Percentiles rank a stretch among this genome's conserved stretches.
phyloP scores from a whole-genome alignment of 30 jellyfish, hydroid and myxozoan genomes.

The Pelagia noctiluca region DNA sequence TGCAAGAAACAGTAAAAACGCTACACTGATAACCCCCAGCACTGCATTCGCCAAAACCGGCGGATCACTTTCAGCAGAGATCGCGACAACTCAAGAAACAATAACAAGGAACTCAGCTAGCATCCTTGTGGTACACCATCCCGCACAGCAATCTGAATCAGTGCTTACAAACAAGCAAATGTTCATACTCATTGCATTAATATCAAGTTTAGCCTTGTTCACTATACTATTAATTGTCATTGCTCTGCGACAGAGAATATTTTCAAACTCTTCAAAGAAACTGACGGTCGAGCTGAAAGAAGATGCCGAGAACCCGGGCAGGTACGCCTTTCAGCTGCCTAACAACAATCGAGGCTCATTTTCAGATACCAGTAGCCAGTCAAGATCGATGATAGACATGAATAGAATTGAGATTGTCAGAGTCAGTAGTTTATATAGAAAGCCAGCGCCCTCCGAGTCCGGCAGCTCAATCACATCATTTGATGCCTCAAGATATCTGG shows the following conservation, averaged over 20 bases:
- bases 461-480: conserved; percentile 65
- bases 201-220: conserved; percentile 53
- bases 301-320: conserved; percentile 53
- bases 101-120: conserved; percentile 19
- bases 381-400: conserved; percentile 41
- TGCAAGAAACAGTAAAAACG: background rate
- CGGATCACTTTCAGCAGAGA: conserved; percentile 7
- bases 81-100: background rate
- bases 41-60: conserved; percentile 16
- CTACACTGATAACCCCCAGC: background rate
- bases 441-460: conserved; percentile 58
- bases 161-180: conserved; percentile 55
- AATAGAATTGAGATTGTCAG: conserved; percentile 48
- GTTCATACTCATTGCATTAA: conserved; percentile 49
- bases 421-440: conserved; percentile 50
- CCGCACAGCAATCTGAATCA: background rate
- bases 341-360: conserved; percentile 22
- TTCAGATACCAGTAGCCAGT: conserved; percentile 20
- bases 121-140: conserved; percentile 33
- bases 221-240: conserved; percentile 54
- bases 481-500: conserved; percentile 70
- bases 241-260: conserved; percentile 55
- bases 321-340: conserved; percentile 6
- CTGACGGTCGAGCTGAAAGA: conserved; percentile 53
- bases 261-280: conserved; percentile 33